Conservation (phyloP, 2,888 invertebrate genomes). For the Galerucella calmariensis region DNA sequence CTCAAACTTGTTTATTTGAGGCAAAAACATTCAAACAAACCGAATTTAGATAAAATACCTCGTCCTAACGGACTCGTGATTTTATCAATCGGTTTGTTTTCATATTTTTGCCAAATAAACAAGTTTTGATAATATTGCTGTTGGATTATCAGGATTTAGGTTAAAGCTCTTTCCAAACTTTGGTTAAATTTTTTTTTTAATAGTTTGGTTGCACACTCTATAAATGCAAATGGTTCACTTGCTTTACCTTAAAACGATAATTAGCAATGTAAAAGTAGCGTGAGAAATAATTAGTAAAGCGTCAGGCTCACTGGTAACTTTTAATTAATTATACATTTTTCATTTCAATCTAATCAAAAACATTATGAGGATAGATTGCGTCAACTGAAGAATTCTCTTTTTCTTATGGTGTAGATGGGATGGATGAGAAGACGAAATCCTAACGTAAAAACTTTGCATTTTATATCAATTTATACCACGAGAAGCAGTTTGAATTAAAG, state of each 20-base stretch:
- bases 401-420: neutral
- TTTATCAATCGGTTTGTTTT: too few relatives aligned
- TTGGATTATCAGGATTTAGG: too few relatives aligned
- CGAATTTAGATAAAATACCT: too few relatives aligned
- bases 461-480: neutral
- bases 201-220: neutral
- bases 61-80: too few relatives aligned
- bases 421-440: neutral
- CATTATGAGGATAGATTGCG: constrained; percentile 18
- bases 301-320: constrained; percentile 13
- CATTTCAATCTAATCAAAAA: neutral
- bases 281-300: constrained; percentile 12
- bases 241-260: constrained; percentile 1
- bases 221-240: neutral
- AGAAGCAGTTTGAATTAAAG: too few relatives aligned
- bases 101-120: too few relatives aligned
- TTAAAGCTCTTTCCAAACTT: too few relatives aligned
- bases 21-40: too few relatives aligned
- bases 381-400: neutral
- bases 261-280: neutral
- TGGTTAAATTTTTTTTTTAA: too few relatives aligned
- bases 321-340: constrained; percentile 27
- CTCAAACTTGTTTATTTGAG: too few relatives aligned
- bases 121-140: too few relatives aligned
- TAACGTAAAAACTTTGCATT: neutral